Percentiles rank a stretch among this genome's conserved stretches.
These are phyloP conservation scores for Amiota minor DNA, from an alignment of 2,888 invertebrate genomes.

Conservation along the genomic window DNA sequence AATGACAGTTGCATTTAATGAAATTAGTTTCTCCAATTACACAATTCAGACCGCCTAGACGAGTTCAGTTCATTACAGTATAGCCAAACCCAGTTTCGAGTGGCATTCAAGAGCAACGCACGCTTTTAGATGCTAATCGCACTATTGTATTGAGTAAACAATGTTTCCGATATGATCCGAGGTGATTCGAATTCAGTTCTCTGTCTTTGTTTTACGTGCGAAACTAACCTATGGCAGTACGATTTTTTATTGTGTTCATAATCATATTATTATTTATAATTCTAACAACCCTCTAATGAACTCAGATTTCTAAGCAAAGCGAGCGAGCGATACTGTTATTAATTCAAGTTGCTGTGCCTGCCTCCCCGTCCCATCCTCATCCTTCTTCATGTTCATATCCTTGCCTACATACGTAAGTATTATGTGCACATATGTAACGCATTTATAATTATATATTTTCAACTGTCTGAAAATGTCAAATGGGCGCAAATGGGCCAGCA, in stretches of 20 bases:
- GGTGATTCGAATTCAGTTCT: no score
- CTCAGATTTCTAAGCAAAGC: no score
- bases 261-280: conserved; percentile 49
- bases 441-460: conserved; percentile 2
- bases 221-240: conserved; percentile 9
- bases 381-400: no score
- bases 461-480: background rate
- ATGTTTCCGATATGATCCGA: conserved; percentile 57
- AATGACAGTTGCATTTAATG: conserved; percentile 51
- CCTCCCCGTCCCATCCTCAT: background rate
- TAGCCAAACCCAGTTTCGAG: background rate
- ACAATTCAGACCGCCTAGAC: background rate
- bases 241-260: background rate
- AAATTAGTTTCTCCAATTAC: conserved; percentile 27
- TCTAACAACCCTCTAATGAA: conserved; percentile 32
- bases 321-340: conserved; percentile 39
- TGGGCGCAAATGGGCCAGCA: background rate
- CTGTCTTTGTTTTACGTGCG: conserved; percentile 12
- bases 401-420: background rate
- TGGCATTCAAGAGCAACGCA: conserved; percentile 23
- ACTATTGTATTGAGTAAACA: conserved; percentile 58
- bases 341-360: background rate
- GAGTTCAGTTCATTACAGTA: background rate
- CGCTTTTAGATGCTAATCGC: conserved; percentile 40
- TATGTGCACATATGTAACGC: conserved; percentile 16